phyloP scores from a whole-genome alignment of 2,888 invertebrate species.

The Scaptomyza parva region DNA sequence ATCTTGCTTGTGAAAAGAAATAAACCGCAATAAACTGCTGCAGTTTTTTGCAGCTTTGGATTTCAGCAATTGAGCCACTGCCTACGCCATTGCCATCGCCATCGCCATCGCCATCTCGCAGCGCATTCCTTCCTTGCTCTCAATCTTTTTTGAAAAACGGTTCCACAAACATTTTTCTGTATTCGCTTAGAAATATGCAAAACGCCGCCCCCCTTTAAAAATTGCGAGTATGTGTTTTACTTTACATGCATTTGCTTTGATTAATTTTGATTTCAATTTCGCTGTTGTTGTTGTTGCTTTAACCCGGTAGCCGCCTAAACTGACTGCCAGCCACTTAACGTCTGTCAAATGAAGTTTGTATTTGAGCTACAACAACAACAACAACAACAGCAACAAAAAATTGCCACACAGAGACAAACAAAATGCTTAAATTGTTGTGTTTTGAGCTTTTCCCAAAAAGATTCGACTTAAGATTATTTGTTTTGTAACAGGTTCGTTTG shows the following conservation, averaged over 20 bases:
- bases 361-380: no score
- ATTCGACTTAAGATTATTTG: background rate
- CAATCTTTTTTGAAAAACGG: slow-evolving; percentile 45
- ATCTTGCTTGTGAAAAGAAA: slow-evolving; percentile 26
- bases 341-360: slow-evolving; percentile 65
- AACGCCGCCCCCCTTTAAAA: slow-evolving; percentile 50
- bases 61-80: slow-evolving; percentile 49
- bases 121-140: slow-evolving; percentile 70
- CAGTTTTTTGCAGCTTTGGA: slow-evolving; percentile 34
- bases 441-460: slow-evolving; percentile 5
- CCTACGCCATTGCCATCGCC: slow-evolving; percentile 68
- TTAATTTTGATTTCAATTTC: slow-evolving; percentile 78
- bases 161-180: slow-evolving; percentile 16
- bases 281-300: slow-evolving; percentile 31
- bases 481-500: background rate
- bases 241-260: slow-evolving; percentile 53
- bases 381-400: no score
- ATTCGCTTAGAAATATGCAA: slow-evolving; percentile 43
- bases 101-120: slow-evolving; percentile 69
- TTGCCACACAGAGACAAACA: slow-evolving; percentile 19
- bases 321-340: slow-evolving; percentile 50
- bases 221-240: slow-evolving; percentile 24
- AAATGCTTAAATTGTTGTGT: background rate
- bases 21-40: slow-evolving; percentile 38
- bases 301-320: slow-evolving; percentile 62